phyloP scores from a whole-genome alignment of 92 coral and sea anemone genomes.

The Galaxea fascicularis region DNA sequence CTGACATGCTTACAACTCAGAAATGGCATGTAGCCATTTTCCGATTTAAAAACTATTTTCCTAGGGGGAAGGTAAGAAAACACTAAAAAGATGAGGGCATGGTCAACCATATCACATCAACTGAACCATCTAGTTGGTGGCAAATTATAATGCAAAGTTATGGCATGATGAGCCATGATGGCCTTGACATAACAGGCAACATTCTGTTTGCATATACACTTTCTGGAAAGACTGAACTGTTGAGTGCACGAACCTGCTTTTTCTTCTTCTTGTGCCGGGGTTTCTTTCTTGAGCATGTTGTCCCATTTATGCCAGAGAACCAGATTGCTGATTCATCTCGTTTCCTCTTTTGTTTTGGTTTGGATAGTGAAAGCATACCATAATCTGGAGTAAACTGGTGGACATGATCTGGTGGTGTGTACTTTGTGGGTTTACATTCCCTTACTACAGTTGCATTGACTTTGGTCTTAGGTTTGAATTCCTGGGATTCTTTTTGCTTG shows the following conservation, averaged over 20 bases:
- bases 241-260: slow-evolving; percentile 4
- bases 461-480: background rate
- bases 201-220: no score
- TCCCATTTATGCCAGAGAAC: slow-evolving; percentile 14
- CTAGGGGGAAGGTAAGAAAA: no score
- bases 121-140: no score
- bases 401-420: slow-evolving; percentile 19
- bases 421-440: background rate
- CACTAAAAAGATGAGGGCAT: no score
- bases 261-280: slow-evolving; percentile 15
- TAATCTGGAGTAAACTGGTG: slow-evolving; percentile 23
- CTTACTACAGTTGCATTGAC: background rate
- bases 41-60: no score
- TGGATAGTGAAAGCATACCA: slow-evolving; percentile 22
- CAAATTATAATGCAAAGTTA: no score
- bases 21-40: no score
- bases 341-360: slow-evolving; percentile 14
- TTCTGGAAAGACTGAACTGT: no score
- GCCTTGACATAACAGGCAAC: no score
- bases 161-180: no score
- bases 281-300: slow-evolving; percentile 1
- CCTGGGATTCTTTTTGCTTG: background rate
- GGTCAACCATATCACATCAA: no score
- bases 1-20: no score
- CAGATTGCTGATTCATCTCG: slow-evolving; percentile 21